Evolutionary conservation across 2,797 vertebrate genomes (phyloP), one percentile per base, ranked within the genome.

Genomic region (Pogoniulus pusillus): DNA sequence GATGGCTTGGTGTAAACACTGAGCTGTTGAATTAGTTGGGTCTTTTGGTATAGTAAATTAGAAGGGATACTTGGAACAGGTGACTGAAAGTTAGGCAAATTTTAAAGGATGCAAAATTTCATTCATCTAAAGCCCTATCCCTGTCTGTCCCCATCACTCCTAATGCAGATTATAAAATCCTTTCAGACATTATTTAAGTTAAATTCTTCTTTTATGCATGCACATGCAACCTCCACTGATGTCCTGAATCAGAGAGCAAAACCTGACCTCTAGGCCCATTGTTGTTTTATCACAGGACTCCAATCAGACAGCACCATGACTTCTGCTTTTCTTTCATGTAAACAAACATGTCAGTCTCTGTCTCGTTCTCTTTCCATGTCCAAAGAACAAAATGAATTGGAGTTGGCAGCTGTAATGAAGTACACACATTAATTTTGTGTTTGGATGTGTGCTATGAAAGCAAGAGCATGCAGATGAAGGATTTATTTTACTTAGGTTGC

Each of bases 301-400:
- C 65, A 89, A 4, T 10, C 39, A 90, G 69, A 70, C 45, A 86
- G 32, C 55, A 75, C 37, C 27, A 16, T 12, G 32, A 43, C 63
- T 92, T 87, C 43, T 93, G 72, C 82, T 84, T 90, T 92, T 82
- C 75, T 84, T 93, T 88, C 72, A 17, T 74, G 54, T 88, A 68
- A 91, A 68, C 78, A 92, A 84, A 82, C 72, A 54, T 29, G 64
- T 83, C 91, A 84, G 66, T 86, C 64, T 70, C 71, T 17, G 66
- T 83, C 87, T 87, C 77, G 27, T 78, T 91, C 66, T 89, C 59
- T 87, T 82, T 82, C 74, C 89, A 64, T 14, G 27, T 86, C 82
- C 85, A 86, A 91, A 95, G 81, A 92, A 86, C 74, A 84, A 85
- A 91, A 93, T 86, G 54, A 92, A 83, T 82, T 65, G n/a, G 71